Base-by-base conservation (phyloP, 2,888 invertebrate genomes). In the Megastigmus dorsalis region DNA sequence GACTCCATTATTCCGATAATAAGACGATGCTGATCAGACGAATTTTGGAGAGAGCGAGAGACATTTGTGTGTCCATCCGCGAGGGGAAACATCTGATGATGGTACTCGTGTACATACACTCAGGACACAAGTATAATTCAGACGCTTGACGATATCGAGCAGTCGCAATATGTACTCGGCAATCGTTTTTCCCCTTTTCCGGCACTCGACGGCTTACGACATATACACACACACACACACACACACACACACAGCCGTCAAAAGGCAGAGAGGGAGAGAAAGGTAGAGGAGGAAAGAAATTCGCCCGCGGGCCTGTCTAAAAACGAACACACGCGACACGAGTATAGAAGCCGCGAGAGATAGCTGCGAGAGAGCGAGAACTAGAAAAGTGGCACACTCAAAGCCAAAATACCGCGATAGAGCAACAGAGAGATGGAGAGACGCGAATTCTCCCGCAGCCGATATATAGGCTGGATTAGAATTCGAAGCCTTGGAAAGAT, bases 11-110 rank as follows among this genome's bases (percentile, higher is more conserved):
- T n/a, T n/a, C 77, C 78, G 77, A 79, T 83, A 84, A 84, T 83
- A 82, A 83, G 81, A 82, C 80, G 79, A 79, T 77, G 76, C 73
- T 79, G 80, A 82, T 84, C 83, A n/a, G n/a, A n/a, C n/a, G n/a
- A n/a, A n/a, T 81, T 74, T 38, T 33, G 26, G 50, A 63, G 50
- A 50, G 63, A 33, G 15, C 62, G 38, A 23, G 59, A n/a, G 41
- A 20, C 43, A 20, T 43, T 55, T 66, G 20, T 43, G 43, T 66
- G 20, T 38, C 28, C 45, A 15, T 33, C 63, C n/a, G 15, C 20
- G 3, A 13, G 15, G 13, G 0, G 26, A 15, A 26, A 65, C 30
- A 15, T 6, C 5, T 7, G 18, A 38, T 23, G 23, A n/a, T 13
- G 38, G 13, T 6, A 13, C 23, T 45, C n/a, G 43, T 10, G 38